Evolutionary conservation across 2,888 invertebrate genomes (phyloP), one percentile per base, ranked within the genome.

Genomic region (Entomobrya multifasciata): DNA sequence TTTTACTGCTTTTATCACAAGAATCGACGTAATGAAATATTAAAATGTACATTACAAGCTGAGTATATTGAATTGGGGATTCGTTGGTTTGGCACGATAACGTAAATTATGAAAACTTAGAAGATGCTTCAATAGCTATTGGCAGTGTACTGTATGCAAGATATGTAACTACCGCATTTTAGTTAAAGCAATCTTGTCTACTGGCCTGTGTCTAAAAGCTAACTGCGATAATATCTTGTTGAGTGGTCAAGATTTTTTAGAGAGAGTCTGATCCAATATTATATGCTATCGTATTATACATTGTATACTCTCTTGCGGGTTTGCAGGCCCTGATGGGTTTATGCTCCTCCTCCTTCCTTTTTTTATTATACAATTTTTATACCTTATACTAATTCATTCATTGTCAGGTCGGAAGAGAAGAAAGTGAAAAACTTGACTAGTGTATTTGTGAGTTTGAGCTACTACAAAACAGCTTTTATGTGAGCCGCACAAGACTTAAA

Each of bases 141-240:
- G 36, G 36, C n/a, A 49, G 49, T 10, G 49, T 49, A 13, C 49
- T 15, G 49, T 49, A 44, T 44, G 44, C 5, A 44, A 44, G 11
- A 8, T 11, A 44, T 44, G 5, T 44, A 5, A 8, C 11, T 44
- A 44, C n/a, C 44, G 11, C 5, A 11, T 44, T n/a, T 49, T 49
- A 49, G 13, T 15, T 49, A 8, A 8, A 44, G 5, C 44, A 8
- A 11, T 44, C 44, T 44, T 74, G 27, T 11, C 49, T 74, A n/a
- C 74, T 30, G 65, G 65, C 22, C 55, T 65, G 83, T 83, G 83
- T 76, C 83, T 83, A 76, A 83, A 83, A 44, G 49, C 72, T 65
- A 62, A 83, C 74, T 74, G 55, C 55, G 67, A 15, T 41, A 80
- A 65, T 25, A 57, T 67, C 47, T 80, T 15, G 17, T 8, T 27